phyloP scores from a whole-genome alignment of 1,140 invertebrate species.

The Xylocopa sonorina region DNA sequence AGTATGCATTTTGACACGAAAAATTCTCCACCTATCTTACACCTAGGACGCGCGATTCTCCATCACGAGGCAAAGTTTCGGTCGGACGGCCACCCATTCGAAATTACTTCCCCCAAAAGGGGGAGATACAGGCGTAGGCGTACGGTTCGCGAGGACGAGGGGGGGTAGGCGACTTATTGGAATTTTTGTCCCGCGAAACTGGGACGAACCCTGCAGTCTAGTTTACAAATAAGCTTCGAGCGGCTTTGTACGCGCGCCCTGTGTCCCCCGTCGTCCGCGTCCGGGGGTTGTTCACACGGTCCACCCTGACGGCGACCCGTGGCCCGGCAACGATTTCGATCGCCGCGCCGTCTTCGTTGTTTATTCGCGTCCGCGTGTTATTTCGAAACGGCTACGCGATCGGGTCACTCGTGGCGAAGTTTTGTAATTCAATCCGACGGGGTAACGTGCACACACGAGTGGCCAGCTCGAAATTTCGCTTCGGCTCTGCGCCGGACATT shows the following conservation, averaged over 20 bases:
- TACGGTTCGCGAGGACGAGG: neutral
- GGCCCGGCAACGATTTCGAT: neutral
- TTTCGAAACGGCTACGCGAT: slow-evolving; percentile 21
- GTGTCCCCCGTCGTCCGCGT: neutral
- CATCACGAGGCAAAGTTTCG: slow-evolving; percentile 9
- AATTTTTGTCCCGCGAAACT: slow-evolving; percentile 30
- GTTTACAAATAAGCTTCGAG: slow-evolving; percentile 26
- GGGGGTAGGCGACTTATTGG: slow-evolving; percentile 20
- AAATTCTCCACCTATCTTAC: slow-evolving; percentile 5
- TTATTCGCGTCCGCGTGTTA: slow-evolving; percentile 24
- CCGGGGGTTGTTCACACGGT: neutral
- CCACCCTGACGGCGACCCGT: too few species aligned
- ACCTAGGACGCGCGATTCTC: neutral
- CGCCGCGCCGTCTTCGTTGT: slow-evolving; percentile 18
- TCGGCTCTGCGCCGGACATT: slow-evolving; percentile 9
- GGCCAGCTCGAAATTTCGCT: neutral
- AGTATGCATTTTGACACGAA: neutral
- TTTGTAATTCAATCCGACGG: slow-evolving; percentile 25
- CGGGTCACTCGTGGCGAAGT: slow-evolving; percentile 18
- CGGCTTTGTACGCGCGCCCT: neutral
- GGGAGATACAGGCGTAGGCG: slow-evolving; percentile 16
- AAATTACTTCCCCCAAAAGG: slow-evolving; percentile 33
- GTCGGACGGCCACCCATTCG: neutral
- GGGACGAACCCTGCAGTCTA: slow-evolving; percentile 1
- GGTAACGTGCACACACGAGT: slow-evolving; percentile 13